Conservation (phyloP, 64 coral and sea anemone species). For the Stichodactyla mertensii region DNA sequence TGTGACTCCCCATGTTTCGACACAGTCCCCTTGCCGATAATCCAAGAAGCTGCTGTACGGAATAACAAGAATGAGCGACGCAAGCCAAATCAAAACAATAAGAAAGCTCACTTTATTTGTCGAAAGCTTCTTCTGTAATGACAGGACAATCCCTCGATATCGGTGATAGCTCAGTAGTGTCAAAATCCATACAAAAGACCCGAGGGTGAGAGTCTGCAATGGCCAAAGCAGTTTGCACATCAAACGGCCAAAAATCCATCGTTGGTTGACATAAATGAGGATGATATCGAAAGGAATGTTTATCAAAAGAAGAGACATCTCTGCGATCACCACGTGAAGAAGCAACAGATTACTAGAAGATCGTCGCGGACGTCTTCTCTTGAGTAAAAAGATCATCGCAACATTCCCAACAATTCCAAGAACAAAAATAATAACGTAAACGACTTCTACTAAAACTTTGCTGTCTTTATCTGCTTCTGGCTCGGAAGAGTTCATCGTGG, state of each 20-base stretch:
- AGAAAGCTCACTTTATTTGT: neutral
- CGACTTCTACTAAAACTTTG: neutral
- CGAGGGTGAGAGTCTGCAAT: constrained; percentile 57
- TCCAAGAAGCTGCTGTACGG: constrained; percentile 54
- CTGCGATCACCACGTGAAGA: constrained; percentile 69
- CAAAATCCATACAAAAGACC: constrained; percentile 56
- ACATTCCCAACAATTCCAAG: constrained; percentile 55
- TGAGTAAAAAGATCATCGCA: constrained; percentile 55
- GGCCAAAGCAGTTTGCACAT: constrained; percentile 77
- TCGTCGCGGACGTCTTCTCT: constrained; percentile 33
- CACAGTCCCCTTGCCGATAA: constrained; percentile 35
- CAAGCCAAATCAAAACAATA: constrained; percentile 44
- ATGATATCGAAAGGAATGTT: constrained; percentile 70
- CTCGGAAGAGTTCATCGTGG: neutral
- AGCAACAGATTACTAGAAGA: constrained; percentile 59
- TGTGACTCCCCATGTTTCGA: constrained; percentile 52
- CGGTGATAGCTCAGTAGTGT: constrained; percentile 64
- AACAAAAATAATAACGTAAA: constrained; percentile 50
- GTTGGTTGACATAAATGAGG: constrained; percentile 7
- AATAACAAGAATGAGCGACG: constrained; percentile 40
- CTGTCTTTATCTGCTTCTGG: neutral
- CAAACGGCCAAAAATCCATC: constrained; percentile 58
- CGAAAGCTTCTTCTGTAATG: constrained; percentile 22
- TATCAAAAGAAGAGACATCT: constrained; percentile 45
- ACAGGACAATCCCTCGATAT: constrained; percentile 50